Conservation (phyloP, 2,797 vertebrate species). For the Nyctalus aviator region DNA sequence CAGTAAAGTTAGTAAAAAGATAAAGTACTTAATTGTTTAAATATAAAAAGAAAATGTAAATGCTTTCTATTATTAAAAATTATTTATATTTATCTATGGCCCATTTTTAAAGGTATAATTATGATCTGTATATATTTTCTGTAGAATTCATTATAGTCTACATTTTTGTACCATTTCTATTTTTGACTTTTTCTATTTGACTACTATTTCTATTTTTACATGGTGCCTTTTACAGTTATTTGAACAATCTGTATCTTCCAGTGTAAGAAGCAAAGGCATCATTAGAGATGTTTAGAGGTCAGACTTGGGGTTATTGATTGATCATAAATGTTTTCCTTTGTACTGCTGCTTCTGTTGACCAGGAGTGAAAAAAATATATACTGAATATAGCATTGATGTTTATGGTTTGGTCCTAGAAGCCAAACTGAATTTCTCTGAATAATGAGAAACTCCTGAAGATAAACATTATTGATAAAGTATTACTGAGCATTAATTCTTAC, state of each 20-base stretch:
- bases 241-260: constrained; percentile 7
- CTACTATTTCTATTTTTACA: neutral
- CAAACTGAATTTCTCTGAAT: constrained; percentile 48
- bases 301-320: neutral
- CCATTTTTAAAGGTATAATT: constrained; percentile 32
- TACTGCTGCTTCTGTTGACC: neutral
- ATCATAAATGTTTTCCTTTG: neutral
- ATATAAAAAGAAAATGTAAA: constrained; percentile 10
- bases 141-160: neutral
- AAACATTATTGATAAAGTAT: constrained; percentile 37
- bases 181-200: neutral
- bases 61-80: neutral
- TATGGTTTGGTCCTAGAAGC: neutral
- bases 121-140: neutral
- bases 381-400: neutral
- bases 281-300: neutral
- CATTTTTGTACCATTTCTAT: constrained; percentile 15
- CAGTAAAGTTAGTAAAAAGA: constrained; percentile 38
- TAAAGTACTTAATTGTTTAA: neutral
- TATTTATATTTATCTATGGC: neutral
- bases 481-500: neutral
- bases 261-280: neutral
- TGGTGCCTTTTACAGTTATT: constrained; percentile 29
- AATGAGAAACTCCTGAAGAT: constrained; percentile 28
- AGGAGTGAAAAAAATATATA: neutral